These are phyloP conservation scores for Philonicus albiceps DNA, from an alignment of 2,888 invertebrate genomes.

Conservation along the genomic window DNA sequence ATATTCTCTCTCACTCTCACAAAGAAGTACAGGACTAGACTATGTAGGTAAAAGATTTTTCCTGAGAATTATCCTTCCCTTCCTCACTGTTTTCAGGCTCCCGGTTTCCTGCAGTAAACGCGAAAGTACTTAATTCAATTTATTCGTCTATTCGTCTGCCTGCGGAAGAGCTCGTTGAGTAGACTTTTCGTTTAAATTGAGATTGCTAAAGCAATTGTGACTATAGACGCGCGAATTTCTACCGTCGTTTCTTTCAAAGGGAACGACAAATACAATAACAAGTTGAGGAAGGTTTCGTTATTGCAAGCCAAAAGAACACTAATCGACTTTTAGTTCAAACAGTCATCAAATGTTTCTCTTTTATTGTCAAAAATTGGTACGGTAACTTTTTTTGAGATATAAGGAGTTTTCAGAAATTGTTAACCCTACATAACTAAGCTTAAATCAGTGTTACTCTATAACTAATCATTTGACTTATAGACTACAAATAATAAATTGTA, in stretches of 20 bases:
- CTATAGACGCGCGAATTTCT: background rate
- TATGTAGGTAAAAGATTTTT: constrained; percentile 7
- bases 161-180: background rate
- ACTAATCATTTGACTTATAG: too few relatives aligned
- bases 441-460: too few relatives aligned
- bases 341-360: background rate
- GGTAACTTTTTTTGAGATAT: background rate
- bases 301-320: background rate
- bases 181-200: background rate
- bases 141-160: background rate
- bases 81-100: background rate
- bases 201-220: background rate
- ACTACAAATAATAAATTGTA: too few relatives aligned
- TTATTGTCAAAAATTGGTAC: background rate
- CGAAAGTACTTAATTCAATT: constrained; percentile 24
- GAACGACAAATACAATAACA: background rate
- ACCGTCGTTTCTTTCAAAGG: background rate
- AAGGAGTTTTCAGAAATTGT: too few relatives aligned
- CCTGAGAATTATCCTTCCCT: background rate
- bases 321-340: background rate
- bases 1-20: background rate
- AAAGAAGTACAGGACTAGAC: background rate
- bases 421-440: too few relatives aligned
- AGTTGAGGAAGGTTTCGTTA: background rate
- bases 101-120: background rate